phyloP scores from a whole-genome alignment of 2,113 vertebrate species.

The Porphyrio hochstetteri region DNA sequence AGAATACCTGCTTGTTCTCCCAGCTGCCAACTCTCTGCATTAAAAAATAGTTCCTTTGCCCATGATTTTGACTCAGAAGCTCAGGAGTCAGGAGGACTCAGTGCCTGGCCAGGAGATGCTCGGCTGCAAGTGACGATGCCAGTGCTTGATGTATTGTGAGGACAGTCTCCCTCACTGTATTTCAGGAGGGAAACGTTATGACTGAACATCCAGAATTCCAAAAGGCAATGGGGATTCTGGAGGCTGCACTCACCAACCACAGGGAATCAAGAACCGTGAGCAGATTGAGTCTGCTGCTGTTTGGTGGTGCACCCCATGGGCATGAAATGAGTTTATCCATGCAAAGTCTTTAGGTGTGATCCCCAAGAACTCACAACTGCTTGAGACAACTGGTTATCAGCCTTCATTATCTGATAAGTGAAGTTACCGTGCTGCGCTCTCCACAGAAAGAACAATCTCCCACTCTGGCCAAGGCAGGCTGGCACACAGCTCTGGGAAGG shows the following conservation, averaged over 20 bases:
- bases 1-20: not conserved
- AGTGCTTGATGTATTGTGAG: fast-evolving
- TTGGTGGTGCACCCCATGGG: fast-evolving
- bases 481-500: not conserved
- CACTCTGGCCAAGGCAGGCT: not conserved
- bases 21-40: fast-evolving
- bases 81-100: not conserved
- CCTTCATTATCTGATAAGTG: not conserved
- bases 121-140: fast-evolving
- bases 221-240: not conserved
- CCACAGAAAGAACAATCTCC: not conserved
- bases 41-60: not conserved
- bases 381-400: not conserved
- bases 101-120: not conserved
- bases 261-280: not conserved
- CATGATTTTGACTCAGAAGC: not conserved
- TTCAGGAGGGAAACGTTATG: not conserved
- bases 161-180: not conserved
- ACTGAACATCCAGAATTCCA: not conserved
- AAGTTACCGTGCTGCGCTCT: not conserved
- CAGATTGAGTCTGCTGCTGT: not conserved
- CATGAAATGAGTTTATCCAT: not conserved
- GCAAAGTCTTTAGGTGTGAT: not conserved
- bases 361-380: not conserved
- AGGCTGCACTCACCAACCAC: not conserved